Evolutionary conservation across 2,113 vertebrate species (phyloP).

Genomic region (Todiramphus chloris): DNA sequence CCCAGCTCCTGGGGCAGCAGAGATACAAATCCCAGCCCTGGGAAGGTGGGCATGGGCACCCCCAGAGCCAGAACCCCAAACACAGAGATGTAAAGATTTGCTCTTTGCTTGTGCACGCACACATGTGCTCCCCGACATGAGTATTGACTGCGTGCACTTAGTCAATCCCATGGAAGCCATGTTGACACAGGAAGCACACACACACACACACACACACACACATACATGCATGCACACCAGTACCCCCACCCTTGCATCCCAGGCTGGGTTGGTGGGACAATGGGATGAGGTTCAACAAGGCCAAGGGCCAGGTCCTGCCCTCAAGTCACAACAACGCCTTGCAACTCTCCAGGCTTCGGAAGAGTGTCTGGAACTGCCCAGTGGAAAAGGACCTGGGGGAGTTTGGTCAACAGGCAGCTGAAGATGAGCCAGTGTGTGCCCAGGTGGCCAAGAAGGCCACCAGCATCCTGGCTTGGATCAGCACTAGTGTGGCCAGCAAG

Average conservation of each 20-base stretch:
- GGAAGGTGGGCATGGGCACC: background rate
- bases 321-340: background rate
- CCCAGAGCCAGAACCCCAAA: background rate
- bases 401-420: too few species aligned
- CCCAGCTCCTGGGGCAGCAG: background rate
- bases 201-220: background rate
- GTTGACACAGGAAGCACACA: background rate
- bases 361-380: background rate
- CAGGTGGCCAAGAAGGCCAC: background rate
- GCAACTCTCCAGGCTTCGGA: background rate
- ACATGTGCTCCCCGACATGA: fast-evolving
- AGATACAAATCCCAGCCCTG: background rate
- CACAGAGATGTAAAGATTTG: fast-evolving
- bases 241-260: background rate
- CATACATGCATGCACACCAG: background rate
- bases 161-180: background rate
- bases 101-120: background rate
- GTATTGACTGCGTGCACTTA: too few species aligned
- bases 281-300: background rate
- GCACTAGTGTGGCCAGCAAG: background rate
- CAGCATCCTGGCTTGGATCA: background rate
- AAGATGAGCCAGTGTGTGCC: too few species aligned
- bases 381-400: background rate
- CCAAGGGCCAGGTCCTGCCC: background rate
- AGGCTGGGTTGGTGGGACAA: background rate